Evolutionary conservation across 1,140 invertebrate species (phyloP).

Genomic region (Apolygus lucorum): DNA sequence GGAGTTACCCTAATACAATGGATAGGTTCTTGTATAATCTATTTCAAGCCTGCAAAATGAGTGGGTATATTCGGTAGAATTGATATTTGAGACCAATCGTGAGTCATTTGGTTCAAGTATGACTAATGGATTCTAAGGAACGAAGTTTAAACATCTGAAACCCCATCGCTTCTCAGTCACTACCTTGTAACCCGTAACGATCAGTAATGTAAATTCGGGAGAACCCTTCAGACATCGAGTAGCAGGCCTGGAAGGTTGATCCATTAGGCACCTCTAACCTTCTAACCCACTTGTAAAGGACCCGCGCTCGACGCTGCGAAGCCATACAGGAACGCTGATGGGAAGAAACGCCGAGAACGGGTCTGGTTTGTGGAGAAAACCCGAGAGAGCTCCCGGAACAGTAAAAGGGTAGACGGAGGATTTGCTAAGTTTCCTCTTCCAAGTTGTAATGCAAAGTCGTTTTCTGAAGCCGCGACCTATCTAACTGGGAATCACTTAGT

Average conservation of each 20-base stretch:
- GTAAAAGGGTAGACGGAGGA: neutral
- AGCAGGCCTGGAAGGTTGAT: neutral
- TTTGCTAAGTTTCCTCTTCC: neutral
- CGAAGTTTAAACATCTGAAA: neutral
- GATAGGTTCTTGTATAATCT: no score
- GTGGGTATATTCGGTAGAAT: no score
- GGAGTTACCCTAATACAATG: no score
- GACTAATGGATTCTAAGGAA: no score
- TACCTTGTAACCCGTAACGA: neutral
- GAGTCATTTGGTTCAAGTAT: no score
- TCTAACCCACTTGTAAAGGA: neutral
- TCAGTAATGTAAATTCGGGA: neutral
- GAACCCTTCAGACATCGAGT: neutral
- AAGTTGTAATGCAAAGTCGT: neutral
- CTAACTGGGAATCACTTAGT: neutral
- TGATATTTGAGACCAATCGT: no score
- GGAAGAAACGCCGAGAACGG: neutral
- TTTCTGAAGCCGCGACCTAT: neutral
- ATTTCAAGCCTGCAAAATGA: no score
- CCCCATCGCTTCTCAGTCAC: neutral
- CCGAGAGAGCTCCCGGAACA: neutral
- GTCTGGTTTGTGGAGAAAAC: neutral
- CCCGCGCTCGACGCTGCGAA: no score
- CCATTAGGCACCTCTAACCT: neutral
- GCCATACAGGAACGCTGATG: neutral